phyloP scores from a whole-genome alignment of 1,140 invertebrate species.

The Oryzaephilus surinamensis region DNA sequence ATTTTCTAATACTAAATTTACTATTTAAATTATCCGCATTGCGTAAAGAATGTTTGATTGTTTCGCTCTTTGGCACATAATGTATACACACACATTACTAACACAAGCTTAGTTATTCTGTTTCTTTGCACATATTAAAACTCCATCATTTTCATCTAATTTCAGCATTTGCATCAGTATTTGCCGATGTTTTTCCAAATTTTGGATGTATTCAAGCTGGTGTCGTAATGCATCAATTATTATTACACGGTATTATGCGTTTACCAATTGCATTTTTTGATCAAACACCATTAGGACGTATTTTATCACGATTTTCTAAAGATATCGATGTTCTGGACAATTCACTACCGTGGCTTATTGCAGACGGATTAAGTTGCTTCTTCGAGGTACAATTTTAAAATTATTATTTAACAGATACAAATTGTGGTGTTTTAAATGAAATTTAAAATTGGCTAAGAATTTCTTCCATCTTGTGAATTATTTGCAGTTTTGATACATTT shows the following conservation, averaged over 20 bases:
- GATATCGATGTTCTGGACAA: slow-evolving; percentile 58
- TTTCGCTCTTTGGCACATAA: too few species aligned
- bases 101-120: background rate
- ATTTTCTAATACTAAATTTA: too few species aligned
- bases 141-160: slow-evolving; percentile 8
- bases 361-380: slow-evolving; percentile 64
- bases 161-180: slow-evolving; percentile 57
- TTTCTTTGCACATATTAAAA: background rate
- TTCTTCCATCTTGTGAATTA: too few species aligned
- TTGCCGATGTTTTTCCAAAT: slow-evolving; percentile 57
- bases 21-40: too few species aligned
- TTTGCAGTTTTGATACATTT: too few species aligned
- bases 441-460: too few species aligned
- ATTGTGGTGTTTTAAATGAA: too few species aligned
- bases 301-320: slow-evolving; percentile 80
- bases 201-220: slow-evolving; percentile 65
- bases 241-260: slow-evolving; percentile 64
- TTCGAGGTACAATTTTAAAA: slow-evolving; percentile 61
- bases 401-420: too few species aligned
- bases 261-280: slow-evolving; percentile 75
- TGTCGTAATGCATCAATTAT: slow-evolving; percentile 57
- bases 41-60: too few species aligned
- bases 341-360: slow-evolving; percentile 56
- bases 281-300: slow-evolving; percentile 74
- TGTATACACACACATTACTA: background rate